These are phyloP conservation scores for Liolophura sinensis DNA, from an alignment of 1,140 invertebrate species.

Conservation along the genomic window DNA sequence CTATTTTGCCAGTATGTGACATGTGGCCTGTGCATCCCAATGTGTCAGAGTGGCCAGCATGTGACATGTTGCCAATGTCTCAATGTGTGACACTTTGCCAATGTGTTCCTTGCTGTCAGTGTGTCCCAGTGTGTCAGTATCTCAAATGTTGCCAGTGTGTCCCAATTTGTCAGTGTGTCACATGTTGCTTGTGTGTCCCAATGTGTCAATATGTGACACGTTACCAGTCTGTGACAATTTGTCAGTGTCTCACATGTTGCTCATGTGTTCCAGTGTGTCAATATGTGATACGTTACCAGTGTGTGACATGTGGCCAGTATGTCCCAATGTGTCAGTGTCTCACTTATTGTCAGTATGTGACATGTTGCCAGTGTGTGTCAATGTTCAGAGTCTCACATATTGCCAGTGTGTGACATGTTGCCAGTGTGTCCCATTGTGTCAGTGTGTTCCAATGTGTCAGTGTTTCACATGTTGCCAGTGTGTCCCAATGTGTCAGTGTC, in stretches of 20 bases:
- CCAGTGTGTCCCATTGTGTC: background rate
- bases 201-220: background rate
- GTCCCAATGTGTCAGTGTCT: too few species aligned
- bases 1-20: too few species aligned
- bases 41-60: background rate
- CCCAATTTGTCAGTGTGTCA: too few species aligned
- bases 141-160: background rate
- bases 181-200: background rate
- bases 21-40: background rate
- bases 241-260: too few species aligned
- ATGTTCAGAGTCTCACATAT: too few species aligned
- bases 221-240: background rate
- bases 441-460: background rate
- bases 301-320: too few species aligned
- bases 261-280: too few species aligned
- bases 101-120: background rate
- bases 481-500: background rate
- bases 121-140: too few species aligned
- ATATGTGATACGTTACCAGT: too few species aligned
- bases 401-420: background rate
- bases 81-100: background rate
- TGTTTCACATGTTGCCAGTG: background rate
- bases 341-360: too few species aligned
- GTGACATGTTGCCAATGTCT: background rate
- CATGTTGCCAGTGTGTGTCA: background rate